Base-by-base conservation (phyloP, 2,888 invertebrate genomes). In the Torymus aiolomorphi region DNA sequence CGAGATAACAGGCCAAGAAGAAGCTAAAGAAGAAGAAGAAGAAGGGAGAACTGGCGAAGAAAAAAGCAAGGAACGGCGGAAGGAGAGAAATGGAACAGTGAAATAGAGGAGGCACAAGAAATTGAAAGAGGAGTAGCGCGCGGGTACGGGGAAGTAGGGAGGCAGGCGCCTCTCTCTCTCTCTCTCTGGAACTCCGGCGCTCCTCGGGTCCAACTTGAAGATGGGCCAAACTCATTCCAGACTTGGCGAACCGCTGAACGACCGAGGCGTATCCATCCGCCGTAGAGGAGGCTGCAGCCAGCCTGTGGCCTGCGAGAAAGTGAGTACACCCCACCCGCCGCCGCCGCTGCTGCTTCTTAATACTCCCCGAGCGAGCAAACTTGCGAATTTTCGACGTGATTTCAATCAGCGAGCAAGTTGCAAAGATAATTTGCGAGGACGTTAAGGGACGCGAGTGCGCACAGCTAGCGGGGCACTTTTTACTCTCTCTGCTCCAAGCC, bases 141-240 rank as follows among this genome's bases (percentile, higher is more conserved):
- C 18, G 51, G 63, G 16, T 13, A 54, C 42, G 20, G 73, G 16
- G n/a, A 18, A n/a, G 20, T 13, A 10, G 31, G 51, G 63, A 65
- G 61, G 31, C 31, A 5, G 31, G 31, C 31, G 31, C 31, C 31
- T 31, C 31, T 31, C 31, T 31, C 31, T 31, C 31, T 31, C 31
- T 31, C 31, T 31, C 77, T 83, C 82, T 83, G 80, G 85, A 87
- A 87, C 86, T 86, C 76, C n/a, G 59, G 31, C 31, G 31, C 31
- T 31, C 31, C 31, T 31, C 31, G 31, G 42, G 63, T 63, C 63
- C 63, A 84, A 84, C 84, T 86, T 83, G 86, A 87, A 87, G 87
- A 87, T 84, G 84, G 85, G 86, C 86, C 86, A 87, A 88, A 88
- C 88, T 88, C 88, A 85, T 87, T 85, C 86, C 83, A 84, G 84